Evolutionary conservation across 2,888 invertebrate genomes (phyloP), one percentile per base, ranked within the genome.

Genomic region (Omphaloscelis lunosa): DNA sequence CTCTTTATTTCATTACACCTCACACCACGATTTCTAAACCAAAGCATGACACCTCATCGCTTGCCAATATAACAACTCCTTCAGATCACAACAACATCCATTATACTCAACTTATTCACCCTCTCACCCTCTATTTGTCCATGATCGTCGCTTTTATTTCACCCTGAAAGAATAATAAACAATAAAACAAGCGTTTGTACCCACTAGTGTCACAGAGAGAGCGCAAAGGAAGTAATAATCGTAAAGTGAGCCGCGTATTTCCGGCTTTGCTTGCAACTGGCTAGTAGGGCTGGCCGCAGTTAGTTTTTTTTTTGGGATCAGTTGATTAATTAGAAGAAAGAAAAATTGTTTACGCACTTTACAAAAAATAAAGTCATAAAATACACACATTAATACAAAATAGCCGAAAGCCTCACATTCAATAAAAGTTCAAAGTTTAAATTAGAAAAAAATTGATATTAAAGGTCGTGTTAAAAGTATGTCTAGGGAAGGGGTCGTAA

Each of bases 191-290:
- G 83, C 88, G 83, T 90, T 87, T 88, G 84, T 80, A 80, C 85
- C 88, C 89, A 89, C 89, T 90, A 89, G 90, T 90, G 91, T 90
- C 91, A 90, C 90, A 86, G 69, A 71, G 89, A 88, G 90, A 89
- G 92, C 91, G 90, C 90, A 90, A 88, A 91, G 94, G 94, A 94
- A 93, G 93, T 91, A 93, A 94, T 94, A 94, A 94, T 94, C 94
- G 92, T 94, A 94, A 94, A 94, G 90, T 93, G 93, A 90, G 89
- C 91, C 90, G 91, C 91, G 93, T 91, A 93, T 92, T 92, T 93
- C 93, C 93, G 92, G 87, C 90, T 93, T 90, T 86, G 86, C 87
- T 90, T 90, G 90, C 90, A 89, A 75, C 73, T 41, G 29, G 27
- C 27, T 81, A 87, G 85, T 82, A 87, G 85, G 87, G 90, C 69